Evolutionary conservation across 2,797 vertebrate species (phyloP).

Genomic region (Peromyscus melanophrys): DNA sequence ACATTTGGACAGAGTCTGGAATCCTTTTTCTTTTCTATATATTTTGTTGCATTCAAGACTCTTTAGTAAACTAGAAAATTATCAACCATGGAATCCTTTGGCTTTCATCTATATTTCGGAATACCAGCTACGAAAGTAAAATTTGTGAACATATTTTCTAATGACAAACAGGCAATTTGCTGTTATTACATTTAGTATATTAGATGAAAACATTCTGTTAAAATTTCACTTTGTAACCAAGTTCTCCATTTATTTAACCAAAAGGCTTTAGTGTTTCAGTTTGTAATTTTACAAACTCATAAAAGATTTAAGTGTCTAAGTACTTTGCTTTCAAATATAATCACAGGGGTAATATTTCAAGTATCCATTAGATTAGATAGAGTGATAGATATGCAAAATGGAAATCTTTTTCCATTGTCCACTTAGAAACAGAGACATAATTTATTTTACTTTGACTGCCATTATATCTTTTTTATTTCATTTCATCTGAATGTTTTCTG

Average conservation of each 20-base stretch:
- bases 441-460: constrained; percentile 22
- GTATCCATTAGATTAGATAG: not conserved
- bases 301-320: constrained; percentile 56
- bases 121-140: not conserved
- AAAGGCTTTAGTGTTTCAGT: not conserved
- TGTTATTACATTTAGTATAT: not conserved
- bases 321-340: constrained; percentile 49
- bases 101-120: not conserved
- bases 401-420: not conserved
- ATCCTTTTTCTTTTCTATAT: not conserved
- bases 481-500: not conserved
- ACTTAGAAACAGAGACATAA: not conserved
- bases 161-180: not conserved
- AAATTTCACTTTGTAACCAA: constrained; percentile 36
- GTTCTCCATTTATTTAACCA: not conserved
- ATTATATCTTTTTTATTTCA: not conserved
- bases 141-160: not conserved
- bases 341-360: constrained; percentile 35
- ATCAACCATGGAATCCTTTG: not conserved
- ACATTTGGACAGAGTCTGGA: not conserved
- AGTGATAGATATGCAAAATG: not conserved
- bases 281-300: constrained; percentile 36
- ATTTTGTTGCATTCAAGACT: not conserved
- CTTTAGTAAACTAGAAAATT: not conserved
- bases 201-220: constrained; percentile 20